Evolutionary conservation across 2,113 vertebrate genomes (phyloP).

Genomic region (Misgurnus mizolepis): DNA sequence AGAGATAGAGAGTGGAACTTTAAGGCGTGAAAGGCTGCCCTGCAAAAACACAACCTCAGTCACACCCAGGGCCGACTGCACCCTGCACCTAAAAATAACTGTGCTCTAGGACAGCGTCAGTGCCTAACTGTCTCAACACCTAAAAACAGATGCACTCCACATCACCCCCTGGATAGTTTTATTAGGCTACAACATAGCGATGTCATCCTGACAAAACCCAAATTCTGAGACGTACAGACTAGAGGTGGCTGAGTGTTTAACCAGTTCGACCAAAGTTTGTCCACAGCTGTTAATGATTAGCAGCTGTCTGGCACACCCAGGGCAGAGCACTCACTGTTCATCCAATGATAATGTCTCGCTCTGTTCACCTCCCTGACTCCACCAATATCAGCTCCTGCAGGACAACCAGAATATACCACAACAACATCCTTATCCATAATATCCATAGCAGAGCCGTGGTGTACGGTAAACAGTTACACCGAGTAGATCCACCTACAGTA

Average conservation of each 20-base stretch:
- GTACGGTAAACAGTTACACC: background rate
- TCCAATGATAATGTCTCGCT: conserved; percentile 45
- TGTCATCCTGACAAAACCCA: conserved; percentile 44
- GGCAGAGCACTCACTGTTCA: conserved; percentile 25
- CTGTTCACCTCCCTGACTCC: conserved; percentile 40
- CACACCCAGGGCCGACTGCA: conserved; percentile 53
- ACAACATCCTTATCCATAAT: background rate
- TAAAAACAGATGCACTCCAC: conserved; percentile 48
- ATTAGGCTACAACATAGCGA: conserved; percentile 27
- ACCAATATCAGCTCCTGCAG: conserved; percentile 23
- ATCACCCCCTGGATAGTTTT: conserved; percentile 7
- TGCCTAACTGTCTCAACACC: conserved; percentile 38
- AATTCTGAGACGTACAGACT: conserved; percentile 15
- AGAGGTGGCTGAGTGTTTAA: conserved; percentile 42
- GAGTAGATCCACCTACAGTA: too few species aligned
- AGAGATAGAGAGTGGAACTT: conserved; percentile 21
- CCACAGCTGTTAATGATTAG: conserved; percentile 57
- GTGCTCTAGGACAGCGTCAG: conserved; percentile 38
- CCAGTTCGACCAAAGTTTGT: conserved; percentile 59
- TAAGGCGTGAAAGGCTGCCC: conserved; percentile 31
- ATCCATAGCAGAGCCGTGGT: conserved; percentile 26
- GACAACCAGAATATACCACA: conserved; percentile 5
- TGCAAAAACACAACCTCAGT: conserved; percentile 46
- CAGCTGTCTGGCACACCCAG: conserved; percentile 53
- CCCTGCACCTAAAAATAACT: conserved; percentile 57